A percentile compares a stretch with the other conserved stretches of the same genome.
These are phyloP conservation scores for Tyrophagus putrescentiae DNA, from an alignment of 1,140 invertebrate species.

Conservation along the genomic window DNA sequence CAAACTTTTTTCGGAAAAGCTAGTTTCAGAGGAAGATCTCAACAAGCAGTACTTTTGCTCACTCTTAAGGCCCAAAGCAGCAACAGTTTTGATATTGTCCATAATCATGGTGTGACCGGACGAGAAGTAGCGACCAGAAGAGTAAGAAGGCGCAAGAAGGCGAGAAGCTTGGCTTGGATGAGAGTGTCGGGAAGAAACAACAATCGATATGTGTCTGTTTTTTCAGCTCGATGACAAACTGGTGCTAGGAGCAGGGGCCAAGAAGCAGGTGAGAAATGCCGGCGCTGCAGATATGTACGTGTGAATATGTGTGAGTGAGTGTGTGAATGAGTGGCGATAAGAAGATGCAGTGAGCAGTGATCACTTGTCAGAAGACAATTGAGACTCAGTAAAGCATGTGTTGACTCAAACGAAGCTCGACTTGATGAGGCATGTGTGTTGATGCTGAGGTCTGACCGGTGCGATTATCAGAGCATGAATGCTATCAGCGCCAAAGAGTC, in stretches of 20 bases:
- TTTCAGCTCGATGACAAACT: too few species aligned
- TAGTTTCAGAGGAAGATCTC: neutral
- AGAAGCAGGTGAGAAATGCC: too few species aligned
- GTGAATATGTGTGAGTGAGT: too few species aligned
- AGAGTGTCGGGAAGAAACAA: too few species aligned
- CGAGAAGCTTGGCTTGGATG: too few species aligned
- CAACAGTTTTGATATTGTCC: neutral
- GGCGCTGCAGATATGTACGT: too few species aligned
- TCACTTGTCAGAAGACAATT: neutral
- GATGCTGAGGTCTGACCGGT: neutral
- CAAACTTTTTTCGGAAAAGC: conserved; percentile 7
- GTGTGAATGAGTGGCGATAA: too few species aligned
- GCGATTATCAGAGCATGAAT: neutral
- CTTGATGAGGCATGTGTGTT: neutral
- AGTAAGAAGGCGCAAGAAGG: too few species aligned
- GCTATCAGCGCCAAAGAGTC: neutral
- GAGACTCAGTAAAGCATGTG: neutral
- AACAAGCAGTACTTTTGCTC: conserved; percentile 2
- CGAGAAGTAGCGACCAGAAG: neutral
- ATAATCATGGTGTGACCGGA: conserved; percentile 8
- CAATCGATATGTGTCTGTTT: too few species aligned
- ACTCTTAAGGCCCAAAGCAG: conserved; percentile 1
- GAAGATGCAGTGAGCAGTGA: neutral
- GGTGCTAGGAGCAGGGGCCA: too few species aligned
- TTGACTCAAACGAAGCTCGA: neutral